Conservation (phyloP, 2,888 invertebrate genomes). For the Zygothrica quintamaculata region DNA sequence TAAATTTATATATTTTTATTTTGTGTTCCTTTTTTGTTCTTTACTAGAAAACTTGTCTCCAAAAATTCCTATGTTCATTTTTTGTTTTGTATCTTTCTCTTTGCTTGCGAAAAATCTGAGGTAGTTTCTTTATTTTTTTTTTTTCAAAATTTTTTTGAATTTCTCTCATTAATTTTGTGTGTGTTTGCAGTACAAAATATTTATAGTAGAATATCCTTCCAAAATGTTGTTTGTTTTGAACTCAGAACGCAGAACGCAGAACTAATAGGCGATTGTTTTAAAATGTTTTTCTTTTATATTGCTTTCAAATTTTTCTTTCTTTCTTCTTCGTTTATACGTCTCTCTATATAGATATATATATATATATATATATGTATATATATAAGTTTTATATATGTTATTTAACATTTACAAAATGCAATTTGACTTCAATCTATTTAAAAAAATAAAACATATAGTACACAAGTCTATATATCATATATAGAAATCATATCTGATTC, state of each 20-base stretch:
- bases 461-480: conserved; percentile 6
- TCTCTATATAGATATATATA: conserved; percentile 10
- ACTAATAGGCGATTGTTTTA: conserved; percentile 54
- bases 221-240: too few relatives aligned
- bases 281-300: too few relatives aligned
- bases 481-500: conserved; percentile 14
- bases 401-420: conserved; percentile 56
- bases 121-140: conserved; percentile 73
- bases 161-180: conserved; percentile 20
- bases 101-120: conserved; percentile 75
- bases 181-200: conserved; percentile 57
- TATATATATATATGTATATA: conserved; percentile 25
- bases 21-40: conserved; percentile 44
- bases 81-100: conserved; percentile 15
- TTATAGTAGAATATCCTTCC: conserved; percentile 15
- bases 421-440: conserved; percentile 28
- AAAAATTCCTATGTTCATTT: conserved; percentile 68
- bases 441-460: conserved; percentile 11
- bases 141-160: conserved; percentile 36
- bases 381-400: conserved; percentile 29
- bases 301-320: conserved; percentile 43
- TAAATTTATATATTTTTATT: conserved; percentile 33
- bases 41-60: conserved; percentile 75
- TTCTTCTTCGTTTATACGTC: background rate
- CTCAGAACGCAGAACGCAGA: conserved; percentile 37